Evolutionary conservation across 2,113 vertebrate genomes (phyloP), one percentile per base, ranked within the genome.

Genomic region (Corydoras maculifer): DNA sequence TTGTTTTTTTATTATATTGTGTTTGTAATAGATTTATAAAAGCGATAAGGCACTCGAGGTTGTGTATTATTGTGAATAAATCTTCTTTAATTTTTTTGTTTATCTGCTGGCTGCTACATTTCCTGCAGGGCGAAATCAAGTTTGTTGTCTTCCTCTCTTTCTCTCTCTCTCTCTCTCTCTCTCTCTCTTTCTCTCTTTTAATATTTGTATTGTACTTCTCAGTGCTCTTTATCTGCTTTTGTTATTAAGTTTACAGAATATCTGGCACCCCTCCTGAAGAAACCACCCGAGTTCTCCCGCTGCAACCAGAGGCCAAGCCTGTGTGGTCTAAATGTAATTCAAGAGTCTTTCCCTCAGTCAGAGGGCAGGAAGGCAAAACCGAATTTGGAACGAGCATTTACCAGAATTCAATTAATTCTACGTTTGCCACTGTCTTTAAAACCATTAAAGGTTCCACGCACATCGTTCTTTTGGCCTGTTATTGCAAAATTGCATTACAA

Each of bases 301-400:
- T 14, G 9, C 49, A 68, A 58, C 31, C 4, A 14, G 58, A 63
- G 53, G 60, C 18, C 29, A 68, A 50, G 58, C 15, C 30, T 64
- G 60, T 65, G 55, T 69, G 49, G 18, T 63, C 48, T 72, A 43
- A 4, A 12, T 59, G 54, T 49, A 68, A 30, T 8, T 53, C 25
- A 29, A 11, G 62, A 4, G 54, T 57, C 5, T 29, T 48, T 58
- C 35, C 60, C 32, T 51, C 65, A 59, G 58, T 75, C 70, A 67
- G 15, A 43, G 35, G 35, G 35, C 62, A 48, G 51, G 55, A 74
- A 78, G 74, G 29, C 53, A 69, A 73, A 65, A 69, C 66, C 68
- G n/a, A 29, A 66, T 62, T 73, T 79, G 32, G 48, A 48, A 62
- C 15, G 64, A 64, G 5, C 1, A 30, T 50, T 53, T 8, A 25